phyloP scores from a whole-genome alignment of 2,797 vertebrate genomes.

The Bradypodion ventrale region DNA sequence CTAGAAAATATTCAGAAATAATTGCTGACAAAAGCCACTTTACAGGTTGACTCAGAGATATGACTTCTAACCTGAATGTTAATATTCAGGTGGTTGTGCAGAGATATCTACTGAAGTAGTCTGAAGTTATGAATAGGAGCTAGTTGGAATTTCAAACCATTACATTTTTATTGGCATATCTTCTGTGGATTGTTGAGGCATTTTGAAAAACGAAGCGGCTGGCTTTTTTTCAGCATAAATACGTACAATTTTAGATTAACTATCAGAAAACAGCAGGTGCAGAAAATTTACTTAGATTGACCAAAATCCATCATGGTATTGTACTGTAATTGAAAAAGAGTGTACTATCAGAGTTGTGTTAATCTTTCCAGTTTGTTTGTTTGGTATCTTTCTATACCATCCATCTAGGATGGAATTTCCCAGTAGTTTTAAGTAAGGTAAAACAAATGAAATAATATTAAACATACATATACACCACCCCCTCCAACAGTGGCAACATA shows the following conservation, averaged over 20 bases:
- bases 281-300: not conserved
- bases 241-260: not conserved
- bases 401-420: too few relatives aligned
- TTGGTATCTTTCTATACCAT: too few relatives aligned
- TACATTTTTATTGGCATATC: constrained; percentile 39
- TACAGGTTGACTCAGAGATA: constrained; percentile 70
- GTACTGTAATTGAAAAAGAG: not conserved
- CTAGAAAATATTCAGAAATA: constrained; percentile 76
- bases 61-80: constrained; percentile 74
- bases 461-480: too few relatives aligned
- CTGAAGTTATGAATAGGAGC: constrained; percentile 58
- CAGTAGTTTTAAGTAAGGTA: too few relatives aligned
- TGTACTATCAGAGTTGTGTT: too few relatives aligned
- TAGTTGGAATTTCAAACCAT: constrained; percentile 55
- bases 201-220: constrained; percentile 21
- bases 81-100: constrained; percentile 70
- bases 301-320: not conserved
- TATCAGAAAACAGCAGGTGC: not conserved
- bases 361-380: too few relatives aligned
- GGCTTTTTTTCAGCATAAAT: not conserved
- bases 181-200: constrained; percentile 13
- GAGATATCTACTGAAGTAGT: constrained; percentile 69
- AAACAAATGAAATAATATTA: too few relatives aligned
- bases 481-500: too few relatives aligned
- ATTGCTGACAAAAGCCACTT: constrained; percentile 75